Evolutionary conservation across 1,140 invertebrate species (phyloP), one percentile per base, ranked within the genome.

Genomic region (Drosophila melanica): DNA sequence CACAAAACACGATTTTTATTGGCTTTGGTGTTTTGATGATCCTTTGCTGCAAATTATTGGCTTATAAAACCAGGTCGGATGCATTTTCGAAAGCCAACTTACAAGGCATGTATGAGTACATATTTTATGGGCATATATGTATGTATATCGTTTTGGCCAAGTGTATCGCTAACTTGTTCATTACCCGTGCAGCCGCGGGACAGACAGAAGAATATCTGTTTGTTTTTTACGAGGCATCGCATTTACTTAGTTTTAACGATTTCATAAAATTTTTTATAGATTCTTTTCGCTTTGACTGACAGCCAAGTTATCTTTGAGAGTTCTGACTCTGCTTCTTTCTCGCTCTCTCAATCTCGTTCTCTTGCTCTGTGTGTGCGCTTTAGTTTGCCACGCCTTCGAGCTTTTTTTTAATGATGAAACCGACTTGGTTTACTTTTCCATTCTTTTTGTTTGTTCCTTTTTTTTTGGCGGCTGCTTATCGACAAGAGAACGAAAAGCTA

Each of bases 181-280:
- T 70, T 63, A 64, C 27, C 16, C 39, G 30, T 11, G 33, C 20
- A 33, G 33, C n/a, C 12, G 44, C 12, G 9, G 27, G 9, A 16
- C 16, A 30, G 5, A 14, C 20, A 37, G n/a, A 64, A 64, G 14
- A 70, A 70, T 64, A 47, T 64, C 59, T 70, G 60, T 42, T 65
- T 57, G 68, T 50, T n/a, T 44, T 71, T 65, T 71, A 65, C 44
- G 60, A 71, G 35, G 44, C 60, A 57, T 7, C 18, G 62, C 44
- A 55, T 71, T 65, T 64, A 65, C 59, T 71, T 54, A 63, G 67
- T 44, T 71, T 71, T 71, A 57, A 71, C 68, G 68, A 71, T 71
- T 71, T 70, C 58, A 70, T 70, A 63, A 62, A 70, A 54, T 33
- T 39, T 62, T 69, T 63, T 70, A 69, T 54, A 63, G 48, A 53